phyloP scores from a whole-genome alignment of 2,113 vertebrate species.

The Uropsilus gracilis region DNA sequence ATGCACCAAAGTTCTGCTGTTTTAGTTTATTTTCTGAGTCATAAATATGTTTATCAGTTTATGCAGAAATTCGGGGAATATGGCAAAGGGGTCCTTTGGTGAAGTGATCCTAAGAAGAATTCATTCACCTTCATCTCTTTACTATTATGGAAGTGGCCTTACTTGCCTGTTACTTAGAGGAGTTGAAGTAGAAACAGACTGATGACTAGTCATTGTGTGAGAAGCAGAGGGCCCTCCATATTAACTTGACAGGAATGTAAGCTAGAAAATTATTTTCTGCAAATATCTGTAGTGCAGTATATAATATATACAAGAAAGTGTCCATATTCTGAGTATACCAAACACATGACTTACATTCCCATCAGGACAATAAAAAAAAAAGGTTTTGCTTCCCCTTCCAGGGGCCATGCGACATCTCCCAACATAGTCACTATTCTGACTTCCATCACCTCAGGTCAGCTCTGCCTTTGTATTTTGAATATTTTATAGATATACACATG shows the following conservation, averaged over 20 bases:
- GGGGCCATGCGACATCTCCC: neutral
- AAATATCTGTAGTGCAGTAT: neutral
- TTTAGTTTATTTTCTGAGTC: slow-evolving; percentile 53
- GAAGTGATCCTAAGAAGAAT: neutral
- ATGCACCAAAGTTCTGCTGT: slow-evolving; percentile 56
- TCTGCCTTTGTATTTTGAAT: neutral
- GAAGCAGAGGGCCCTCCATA: neutral
- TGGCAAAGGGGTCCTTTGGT: neutral
- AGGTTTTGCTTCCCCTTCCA: neutral
- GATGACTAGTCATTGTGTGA: neutral
- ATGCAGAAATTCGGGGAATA: neutral
- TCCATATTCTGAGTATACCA: neutral
- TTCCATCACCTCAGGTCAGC: neutral
- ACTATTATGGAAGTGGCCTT: neutral
- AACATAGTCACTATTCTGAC: too few species aligned
- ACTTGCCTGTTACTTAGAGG: neutral
- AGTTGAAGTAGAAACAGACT: neutral
- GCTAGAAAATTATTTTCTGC: neutral
- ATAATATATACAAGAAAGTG: neutral
- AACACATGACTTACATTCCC: neutral
- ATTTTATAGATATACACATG: neutral
- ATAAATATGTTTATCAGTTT: neutral
- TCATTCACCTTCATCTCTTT: neutral
- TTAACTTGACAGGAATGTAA: neutral
- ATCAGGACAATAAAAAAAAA: neutral